phyloP scores from a whole-genome alignment of 2,113 vertebrate species.

The Daubentonia madagascariensis region DNA sequence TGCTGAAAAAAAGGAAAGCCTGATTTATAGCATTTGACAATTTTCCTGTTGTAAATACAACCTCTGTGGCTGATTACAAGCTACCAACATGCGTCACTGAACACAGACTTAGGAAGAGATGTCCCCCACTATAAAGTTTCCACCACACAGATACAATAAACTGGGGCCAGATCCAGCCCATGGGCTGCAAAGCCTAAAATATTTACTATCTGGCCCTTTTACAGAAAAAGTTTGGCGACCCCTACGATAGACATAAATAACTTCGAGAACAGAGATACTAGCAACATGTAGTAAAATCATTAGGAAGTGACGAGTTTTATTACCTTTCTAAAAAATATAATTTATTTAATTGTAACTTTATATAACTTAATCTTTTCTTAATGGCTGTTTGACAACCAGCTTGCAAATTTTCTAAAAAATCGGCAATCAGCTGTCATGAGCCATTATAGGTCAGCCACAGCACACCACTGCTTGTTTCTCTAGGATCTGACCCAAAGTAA shows the following conservation, averaged over 20 bases:
- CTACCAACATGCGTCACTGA: background rate
- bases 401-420: slow-evolving; percentile 6
- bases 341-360: slow-evolving; percentile 11
- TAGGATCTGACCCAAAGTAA: background rate
- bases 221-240: background rate
- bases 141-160: background rate
- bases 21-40: background rate
- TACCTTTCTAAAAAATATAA: background rate
- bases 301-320: slow-evolving; percentile 27
- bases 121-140: accelerated
- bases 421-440: background rate
- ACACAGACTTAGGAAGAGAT: background rate
- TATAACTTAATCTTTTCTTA: background rate
- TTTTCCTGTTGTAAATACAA: background rate
- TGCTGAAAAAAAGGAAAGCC: background rate
- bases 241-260: background rate
- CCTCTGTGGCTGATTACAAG: background rate
- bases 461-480: background rate
- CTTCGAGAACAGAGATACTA: background rate
- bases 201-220: background rate
- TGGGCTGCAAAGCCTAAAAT: background rate
- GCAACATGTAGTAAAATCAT: background rate
- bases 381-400: background rate
- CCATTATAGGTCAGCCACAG: background rate
- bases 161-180: background rate